Conservation (phyloP, 2,113 vertebrate species). For the Romanogobio albipinnatus region DNA sequence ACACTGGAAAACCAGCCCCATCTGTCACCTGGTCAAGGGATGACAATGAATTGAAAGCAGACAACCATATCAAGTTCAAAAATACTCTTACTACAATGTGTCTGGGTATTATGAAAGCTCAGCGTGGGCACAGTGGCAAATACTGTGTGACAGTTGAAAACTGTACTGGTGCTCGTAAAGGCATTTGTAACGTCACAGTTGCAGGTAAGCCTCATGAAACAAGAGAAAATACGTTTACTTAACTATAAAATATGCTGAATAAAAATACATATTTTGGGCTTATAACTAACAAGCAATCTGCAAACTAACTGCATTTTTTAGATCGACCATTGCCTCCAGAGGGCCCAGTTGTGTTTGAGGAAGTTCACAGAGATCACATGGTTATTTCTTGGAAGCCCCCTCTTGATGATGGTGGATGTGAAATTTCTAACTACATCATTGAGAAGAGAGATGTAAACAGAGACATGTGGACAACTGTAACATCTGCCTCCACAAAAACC, state of each 20-base stretch:
- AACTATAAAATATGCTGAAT: neutral
- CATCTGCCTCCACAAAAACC: conserved; percentile 88
- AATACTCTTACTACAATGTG: conserved; percentile 87
- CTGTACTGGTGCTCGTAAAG: conserved; percentile 92
- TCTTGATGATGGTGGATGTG: conserved; percentile 90
- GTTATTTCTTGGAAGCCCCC: conserved; percentile 96
- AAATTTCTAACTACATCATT: conserved; percentile 94
- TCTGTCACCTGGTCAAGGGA: conserved; percentile 90
- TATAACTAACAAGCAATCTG: neutral
- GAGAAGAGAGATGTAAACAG: conserved; percentile 92
- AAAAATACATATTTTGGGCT: neutral
- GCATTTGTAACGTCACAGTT: conserved; percentile 87
- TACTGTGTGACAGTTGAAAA: conserved; percentile 94
- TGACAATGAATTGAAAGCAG: conserved; percentile 84
- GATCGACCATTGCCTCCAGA: conserved; percentile 93
- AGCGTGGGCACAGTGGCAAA: conserved; percentile 89
- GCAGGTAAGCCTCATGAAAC: conserved; percentile 81
- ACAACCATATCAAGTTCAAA: conserved; percentile 85
- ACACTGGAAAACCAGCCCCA: conserved; percentile 91
- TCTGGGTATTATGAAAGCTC: conserved; percentile 86
- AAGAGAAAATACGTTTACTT: neutral
- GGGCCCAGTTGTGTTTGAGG: conserved; percentile 93
- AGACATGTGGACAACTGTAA: conserved; percentile 93
- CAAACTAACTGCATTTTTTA: too few relatives aligned
- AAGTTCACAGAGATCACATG: conserved; percentile 94